Conservation (phyloP, 2,113 vertebrate genomes). For the Chroicocephalus ridibundus region DNA sequence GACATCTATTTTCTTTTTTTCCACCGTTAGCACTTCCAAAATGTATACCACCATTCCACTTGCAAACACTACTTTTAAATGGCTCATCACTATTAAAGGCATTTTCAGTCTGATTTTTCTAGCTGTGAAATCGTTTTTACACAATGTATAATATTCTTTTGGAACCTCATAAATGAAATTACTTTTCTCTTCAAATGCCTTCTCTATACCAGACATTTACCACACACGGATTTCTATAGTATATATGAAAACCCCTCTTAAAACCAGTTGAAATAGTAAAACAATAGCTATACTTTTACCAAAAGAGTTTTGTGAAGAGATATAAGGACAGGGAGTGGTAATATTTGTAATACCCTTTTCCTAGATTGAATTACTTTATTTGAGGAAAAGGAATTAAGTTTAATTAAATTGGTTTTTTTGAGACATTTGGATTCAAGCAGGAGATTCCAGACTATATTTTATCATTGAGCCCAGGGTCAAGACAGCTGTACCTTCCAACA, state of each 20-base stretch:
- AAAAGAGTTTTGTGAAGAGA: not conserved
- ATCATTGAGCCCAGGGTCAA: not conserved
- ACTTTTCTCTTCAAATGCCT: not conserved
- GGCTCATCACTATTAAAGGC: not conserved
- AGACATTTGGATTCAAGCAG: not conserved
- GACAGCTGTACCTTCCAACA: not conserved
- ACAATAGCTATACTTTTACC: not conserved
- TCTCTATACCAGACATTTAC: not conserved
- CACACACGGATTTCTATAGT: not conserved
- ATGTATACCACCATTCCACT: not conserved
- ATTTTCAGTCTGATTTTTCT: not conserved
- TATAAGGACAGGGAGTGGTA: not conserved
- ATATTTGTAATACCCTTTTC: not conserved
- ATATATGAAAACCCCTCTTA: not conserved
- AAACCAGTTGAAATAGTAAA: not conserved
- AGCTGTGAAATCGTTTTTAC: not conserved
- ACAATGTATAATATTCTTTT: not conserved
- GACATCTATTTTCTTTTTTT: not conserved
- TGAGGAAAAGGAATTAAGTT: not conserved
- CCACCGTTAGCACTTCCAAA: not conserved
- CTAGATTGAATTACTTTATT: not conserved
- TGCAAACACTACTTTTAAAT: not conserved
- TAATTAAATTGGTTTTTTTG: not conserved
- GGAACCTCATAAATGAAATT: not conserved
- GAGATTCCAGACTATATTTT: not conserved